A percentile compares a stretch with the other conserved stretches of the same genome.
phyloP scores from a whole-genome alignment of 2,113 vertebrate species.

The Ceyx margarethae region DNA sequence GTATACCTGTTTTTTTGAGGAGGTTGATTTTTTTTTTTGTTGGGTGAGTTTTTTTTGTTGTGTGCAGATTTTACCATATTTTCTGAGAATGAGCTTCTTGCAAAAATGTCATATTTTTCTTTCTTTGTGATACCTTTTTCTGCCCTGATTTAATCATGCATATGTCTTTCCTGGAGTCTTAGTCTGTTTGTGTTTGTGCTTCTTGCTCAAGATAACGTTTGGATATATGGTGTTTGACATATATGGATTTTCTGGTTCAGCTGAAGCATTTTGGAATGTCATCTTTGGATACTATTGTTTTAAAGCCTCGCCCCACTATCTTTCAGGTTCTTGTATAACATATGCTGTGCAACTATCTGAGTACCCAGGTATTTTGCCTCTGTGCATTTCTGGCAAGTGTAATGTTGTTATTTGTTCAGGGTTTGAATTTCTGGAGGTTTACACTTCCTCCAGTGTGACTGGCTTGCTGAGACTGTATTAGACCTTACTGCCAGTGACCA shows the following conservation, averaged over 20 bases:
- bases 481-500: background rate
- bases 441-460: background rate
- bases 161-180: background rate
- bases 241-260: background rate
- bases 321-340: background rate
- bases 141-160: background rate
- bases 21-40: background rate
- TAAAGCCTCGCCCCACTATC: background rate
- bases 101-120: background rate
- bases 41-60: background rate
- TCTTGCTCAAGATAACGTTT: background rate
- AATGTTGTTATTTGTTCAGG: background rate
- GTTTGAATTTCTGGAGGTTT: background rate
- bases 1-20: background rate
- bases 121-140: background rate
- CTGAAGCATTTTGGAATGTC: background rate
- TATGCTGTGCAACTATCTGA: background rate
- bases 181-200: background rate
- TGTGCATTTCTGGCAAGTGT: background rate
- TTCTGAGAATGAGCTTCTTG: background rate
- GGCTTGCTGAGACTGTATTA: background rate
- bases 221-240: background rate
- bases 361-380: background rate
- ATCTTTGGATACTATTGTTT: background rate
- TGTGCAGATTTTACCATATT: background rate